Evolutionary conservation across 2,113 vertebrate genomes (phyloP).

Genomic region (Pimephales promelas): DNA sequence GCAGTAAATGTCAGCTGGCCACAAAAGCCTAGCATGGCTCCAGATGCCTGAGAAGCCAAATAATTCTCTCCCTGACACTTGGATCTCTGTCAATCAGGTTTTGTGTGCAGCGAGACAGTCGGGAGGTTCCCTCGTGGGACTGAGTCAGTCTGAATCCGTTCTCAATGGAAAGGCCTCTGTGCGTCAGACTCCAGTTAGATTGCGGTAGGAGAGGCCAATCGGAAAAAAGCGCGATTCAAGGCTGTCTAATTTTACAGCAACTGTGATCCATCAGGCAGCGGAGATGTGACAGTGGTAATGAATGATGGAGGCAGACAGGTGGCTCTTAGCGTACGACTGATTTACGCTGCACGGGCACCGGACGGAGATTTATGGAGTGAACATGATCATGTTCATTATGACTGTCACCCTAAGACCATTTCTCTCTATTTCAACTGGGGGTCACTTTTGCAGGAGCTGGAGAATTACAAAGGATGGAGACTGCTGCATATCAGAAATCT

Average conservation of each 20-base stretch:
- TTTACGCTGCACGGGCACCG: conserved; percentile 98
- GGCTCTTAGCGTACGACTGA: conserved; percentile 99
- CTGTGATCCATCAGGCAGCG: conserved; percentile 98
- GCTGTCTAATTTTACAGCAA: conserved; percentile 99
- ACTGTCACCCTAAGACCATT: conserved; percentile 97
- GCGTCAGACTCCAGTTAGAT: conserved; percentile 91
- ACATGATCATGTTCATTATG: conserved; percentile 99
- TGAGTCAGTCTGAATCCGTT: conserved; percentile 65
- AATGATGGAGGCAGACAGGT: conserved; percentile 99
- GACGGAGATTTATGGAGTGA: conserved; percentile 99
- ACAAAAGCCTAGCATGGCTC: neutral
- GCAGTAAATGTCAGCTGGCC: conserved; percentile 16
- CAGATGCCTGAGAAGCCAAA: neutral
- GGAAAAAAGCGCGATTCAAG: conserved; percentile 99
- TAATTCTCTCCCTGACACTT: neutral
- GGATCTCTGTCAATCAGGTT: conserved; percentile 16
- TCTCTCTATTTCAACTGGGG: conserved; percentile 97
- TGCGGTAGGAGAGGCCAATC: conserved; percentile 95
- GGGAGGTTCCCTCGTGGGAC: conserved; percentile 9
- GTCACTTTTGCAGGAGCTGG: conserved; percentile 91
- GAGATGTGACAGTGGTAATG: conserved; percentile 99
- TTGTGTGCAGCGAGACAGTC: neutral
- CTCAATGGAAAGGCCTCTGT: conserved; percentile 81
- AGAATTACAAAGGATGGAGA: conserved; percentile 76
- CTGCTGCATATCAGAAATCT: neutral